These are phyloP conservation scores for Acrocephalus kingi DNA, from an alignment of 2,113 vertebrate genomes.

Conservation along the genomic window DNA sequence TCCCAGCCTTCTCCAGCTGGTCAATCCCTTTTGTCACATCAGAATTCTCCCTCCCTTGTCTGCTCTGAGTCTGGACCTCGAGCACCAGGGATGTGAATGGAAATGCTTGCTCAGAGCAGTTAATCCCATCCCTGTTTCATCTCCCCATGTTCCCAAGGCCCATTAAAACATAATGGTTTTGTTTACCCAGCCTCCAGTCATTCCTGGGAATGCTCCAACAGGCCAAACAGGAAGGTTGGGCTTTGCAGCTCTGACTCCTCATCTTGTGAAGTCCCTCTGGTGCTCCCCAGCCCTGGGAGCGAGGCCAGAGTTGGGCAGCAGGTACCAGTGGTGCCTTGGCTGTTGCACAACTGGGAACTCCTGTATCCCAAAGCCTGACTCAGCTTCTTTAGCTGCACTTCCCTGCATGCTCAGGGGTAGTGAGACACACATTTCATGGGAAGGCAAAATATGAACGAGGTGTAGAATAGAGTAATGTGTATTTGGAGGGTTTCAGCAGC, in stretches of 20 bases:
- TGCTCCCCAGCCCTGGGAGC: not conserved
- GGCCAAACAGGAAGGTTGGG: not conserved
- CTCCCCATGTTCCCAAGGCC: not conserved
- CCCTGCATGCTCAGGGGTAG: not conserved
- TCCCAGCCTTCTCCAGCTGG: not conserved
- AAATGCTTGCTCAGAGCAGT: not conserved
- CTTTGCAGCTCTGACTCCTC: not conserved
- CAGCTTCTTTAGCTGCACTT: not conserved
- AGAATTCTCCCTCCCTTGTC: not conserved
- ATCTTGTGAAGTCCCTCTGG: not conserved
- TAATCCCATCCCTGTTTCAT: not conserved
- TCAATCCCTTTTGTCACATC: not conserved
- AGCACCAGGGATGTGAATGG: not conserved
- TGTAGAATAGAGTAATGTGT: not conserved
- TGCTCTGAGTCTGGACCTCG: not conserved
- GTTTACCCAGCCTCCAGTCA: constrained; percentile 19
- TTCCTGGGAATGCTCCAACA: not conserved
- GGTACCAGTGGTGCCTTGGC: not conserved
- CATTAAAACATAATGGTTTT: constrained; percentile 4
- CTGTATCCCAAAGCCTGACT: not conserved
- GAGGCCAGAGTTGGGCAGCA: not conserved
- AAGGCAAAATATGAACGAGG: not conserved
- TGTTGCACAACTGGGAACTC: not conserved
- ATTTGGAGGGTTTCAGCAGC: not conserved
- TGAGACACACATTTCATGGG: not conserved